phyloP scores from a whole-genome alignment of 2,113 vertebrate genomes.

The Hemicordylus capensis region DNA sequence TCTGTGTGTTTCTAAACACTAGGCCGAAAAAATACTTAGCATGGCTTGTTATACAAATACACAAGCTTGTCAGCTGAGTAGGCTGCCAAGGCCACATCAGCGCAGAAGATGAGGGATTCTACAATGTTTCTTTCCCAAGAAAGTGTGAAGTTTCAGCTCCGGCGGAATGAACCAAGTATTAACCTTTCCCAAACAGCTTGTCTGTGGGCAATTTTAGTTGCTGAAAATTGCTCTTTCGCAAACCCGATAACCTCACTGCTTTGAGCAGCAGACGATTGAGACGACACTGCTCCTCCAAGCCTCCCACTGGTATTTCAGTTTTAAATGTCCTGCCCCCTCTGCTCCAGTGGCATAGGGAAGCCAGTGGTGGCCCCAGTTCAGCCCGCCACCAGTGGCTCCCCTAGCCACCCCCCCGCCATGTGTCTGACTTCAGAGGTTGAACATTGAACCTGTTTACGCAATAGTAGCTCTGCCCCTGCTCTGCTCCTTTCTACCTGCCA shows the following conservation, averaged over 20 bases:
- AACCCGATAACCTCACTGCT: background rate
- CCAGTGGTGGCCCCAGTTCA: too few species aligned
- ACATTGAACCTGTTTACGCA: too few species aligned
- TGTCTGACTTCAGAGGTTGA: too few species aligned
- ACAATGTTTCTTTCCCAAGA: constrained; percentile 39
- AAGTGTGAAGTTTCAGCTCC: constrained; percentile 54
- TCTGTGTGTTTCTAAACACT: constrained; percentile 71
- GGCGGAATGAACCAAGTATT: constrained; percentile 34
- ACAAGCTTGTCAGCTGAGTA: constrained; percentile 45
- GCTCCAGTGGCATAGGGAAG: too few species aligned
- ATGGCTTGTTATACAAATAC: constrained; percentile 71
- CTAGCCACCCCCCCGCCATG: too few species aligned
- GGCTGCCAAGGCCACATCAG: constrained; percentile 53
- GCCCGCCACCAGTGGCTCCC: too few species aligned
- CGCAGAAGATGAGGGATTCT: constrained; percentile 22
- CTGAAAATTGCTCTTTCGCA: constrained; percentile 8
- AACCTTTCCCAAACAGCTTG: background rate
- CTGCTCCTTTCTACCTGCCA: background rate
- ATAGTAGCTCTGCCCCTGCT: too few species aligned
- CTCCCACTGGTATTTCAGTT: background rate
- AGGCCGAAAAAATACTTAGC: constrained; percentile 67
- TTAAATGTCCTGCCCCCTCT: background rate
- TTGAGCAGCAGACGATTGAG: rapidly evolving
- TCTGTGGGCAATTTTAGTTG: background rate
- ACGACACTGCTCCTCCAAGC: background rate